Evolutionary conservation across 2,113 vertebrate species (phyloP).

Genomic region (Equus quagga): DNA sequence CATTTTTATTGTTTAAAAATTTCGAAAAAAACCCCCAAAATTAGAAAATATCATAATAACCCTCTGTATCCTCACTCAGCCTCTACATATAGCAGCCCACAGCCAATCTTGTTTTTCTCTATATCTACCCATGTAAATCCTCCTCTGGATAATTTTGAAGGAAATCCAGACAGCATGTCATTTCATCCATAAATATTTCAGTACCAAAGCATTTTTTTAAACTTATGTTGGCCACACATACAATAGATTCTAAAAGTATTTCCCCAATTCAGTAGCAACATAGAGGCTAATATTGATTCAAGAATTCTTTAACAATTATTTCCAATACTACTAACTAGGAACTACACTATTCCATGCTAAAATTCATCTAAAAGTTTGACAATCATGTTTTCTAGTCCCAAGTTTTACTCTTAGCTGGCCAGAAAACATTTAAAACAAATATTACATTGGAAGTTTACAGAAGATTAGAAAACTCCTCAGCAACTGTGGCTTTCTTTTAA

Average conservation of each 20-base stretch:
- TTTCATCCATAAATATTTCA: background rate
- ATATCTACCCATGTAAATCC: background rate
- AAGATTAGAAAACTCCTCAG: background rate
- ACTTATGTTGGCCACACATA: background rate
- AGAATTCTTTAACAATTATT: background rate
- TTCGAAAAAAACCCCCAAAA: background rate
- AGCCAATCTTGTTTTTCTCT: background rate
- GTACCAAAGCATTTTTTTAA: background rate
- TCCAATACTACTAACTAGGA: background rate
- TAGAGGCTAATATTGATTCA: background rate
- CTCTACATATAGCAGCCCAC: background rate
- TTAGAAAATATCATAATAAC: background rate
- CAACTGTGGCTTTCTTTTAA: background rate
- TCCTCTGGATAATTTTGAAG: background rate
- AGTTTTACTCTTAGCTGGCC: background rate
- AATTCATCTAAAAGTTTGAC: background rate
- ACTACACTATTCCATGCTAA: background rate
- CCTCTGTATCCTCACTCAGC: background rate
- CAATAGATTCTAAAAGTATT: background rate
- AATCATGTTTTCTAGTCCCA: background rate
- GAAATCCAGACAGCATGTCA: background rate
- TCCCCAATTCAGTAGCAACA: background rate
- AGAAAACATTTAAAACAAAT: constrained; percentile 32
- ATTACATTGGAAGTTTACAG: background rate
- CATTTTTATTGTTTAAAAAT: background rate